A percentile compares a stretch with the other conserved stretches of the same genome.
These are phyloP conservation scores for Furnarius figulus DNA, from an alignment of 2,113 vertebrate species.

Conservation along the genomic window DNA sequence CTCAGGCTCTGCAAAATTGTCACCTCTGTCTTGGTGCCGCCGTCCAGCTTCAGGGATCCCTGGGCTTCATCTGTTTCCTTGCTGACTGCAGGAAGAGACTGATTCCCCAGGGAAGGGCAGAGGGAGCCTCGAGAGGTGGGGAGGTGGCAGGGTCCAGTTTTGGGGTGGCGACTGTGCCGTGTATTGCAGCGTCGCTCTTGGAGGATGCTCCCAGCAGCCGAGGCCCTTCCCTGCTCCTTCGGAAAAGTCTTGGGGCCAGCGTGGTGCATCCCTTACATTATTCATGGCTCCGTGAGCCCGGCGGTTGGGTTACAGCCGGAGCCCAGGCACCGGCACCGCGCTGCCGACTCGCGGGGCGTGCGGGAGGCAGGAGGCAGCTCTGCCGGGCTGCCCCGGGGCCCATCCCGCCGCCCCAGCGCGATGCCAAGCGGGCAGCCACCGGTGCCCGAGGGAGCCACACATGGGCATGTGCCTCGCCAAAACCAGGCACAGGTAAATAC, in stretches of 20 bases:
- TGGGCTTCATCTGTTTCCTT: not conserved
- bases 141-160: not conserved
- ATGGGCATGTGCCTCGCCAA: not conserved
- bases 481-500: conserved; percentile 15
- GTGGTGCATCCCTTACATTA: conserved; percentile 86
- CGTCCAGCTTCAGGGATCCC: not conserved
- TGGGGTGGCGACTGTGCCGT: rapidly evolving
- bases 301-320: conserved; percentile 85
- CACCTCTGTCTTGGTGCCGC: not conserved
- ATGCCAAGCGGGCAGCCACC: not conserved
- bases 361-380: conserved; percentile 29
- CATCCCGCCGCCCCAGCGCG: not conserved
- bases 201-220: not conserved
- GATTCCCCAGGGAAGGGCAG: not conserved
- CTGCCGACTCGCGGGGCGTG: conserved; percentile 30
- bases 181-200: rapidly evolving
- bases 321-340: conserved; percentile 66
- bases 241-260: conserved; percentile 80
- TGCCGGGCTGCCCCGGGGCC: not conserved
- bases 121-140: rapidly evolving
- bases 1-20: not conserved
- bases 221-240: conserved; percentile 56
- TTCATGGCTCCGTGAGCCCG: conserved; percentile 80
- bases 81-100: not conserved
- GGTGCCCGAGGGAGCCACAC: not conserved